A percentile compares a stretch with the other conserved stretches of the same genome.
These are phyloP conservation scores for Macrotis lagotis DNA, from an alignment of 2,113 vertebrate species.

Conservation along the genomic window DNA sequence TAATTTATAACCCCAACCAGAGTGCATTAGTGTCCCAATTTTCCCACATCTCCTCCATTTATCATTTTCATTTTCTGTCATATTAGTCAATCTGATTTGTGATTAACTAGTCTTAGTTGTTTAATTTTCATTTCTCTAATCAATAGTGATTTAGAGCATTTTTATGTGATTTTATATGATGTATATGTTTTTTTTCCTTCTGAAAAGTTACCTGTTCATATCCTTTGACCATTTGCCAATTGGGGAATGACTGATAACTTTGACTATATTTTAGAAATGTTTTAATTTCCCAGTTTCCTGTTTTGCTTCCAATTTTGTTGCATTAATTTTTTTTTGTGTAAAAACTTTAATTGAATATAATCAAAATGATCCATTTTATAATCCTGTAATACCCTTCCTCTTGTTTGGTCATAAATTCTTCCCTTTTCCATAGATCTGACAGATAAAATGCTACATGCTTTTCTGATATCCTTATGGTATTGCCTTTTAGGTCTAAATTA, in stretches of 20 bases:
- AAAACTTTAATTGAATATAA: neutral
- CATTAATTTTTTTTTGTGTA: neutral
- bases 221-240: neutral
- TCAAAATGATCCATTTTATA: neutral
- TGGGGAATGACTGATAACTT: neutral
- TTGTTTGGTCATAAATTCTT: neutral
- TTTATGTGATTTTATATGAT: neutral
- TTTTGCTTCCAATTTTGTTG: neutral
- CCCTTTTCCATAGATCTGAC: neutral
- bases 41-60: neutral
- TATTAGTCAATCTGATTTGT: neutral
- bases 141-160: neutral
- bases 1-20: neutral
- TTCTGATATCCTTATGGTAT: neutral
- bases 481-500: neutral
- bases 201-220: neutral
- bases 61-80: neutral
- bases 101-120: no score
- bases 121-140: neutral
- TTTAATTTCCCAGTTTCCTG: neutral
- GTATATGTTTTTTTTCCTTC: neutral
- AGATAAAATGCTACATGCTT: neutral
- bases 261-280: neutral
- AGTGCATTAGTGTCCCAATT: neutral
- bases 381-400: neutral